Conservation (phyloP, 1,140 invertebrate genomes). For the Drosophila cardini region DNA sequence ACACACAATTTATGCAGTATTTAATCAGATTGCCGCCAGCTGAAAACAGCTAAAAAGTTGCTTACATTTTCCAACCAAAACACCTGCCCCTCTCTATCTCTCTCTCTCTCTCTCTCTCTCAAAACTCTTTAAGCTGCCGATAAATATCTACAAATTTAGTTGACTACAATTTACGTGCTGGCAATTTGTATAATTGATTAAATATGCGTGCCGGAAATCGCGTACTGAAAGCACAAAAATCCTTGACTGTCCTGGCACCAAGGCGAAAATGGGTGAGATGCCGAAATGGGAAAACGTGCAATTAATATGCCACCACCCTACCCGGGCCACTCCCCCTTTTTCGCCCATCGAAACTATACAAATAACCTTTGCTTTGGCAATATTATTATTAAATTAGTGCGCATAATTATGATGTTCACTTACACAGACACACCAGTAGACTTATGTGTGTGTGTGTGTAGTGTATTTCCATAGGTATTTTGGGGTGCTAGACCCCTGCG, state of each 20-base stretch:
- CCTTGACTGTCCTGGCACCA: background rate
- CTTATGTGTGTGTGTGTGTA: background rate
- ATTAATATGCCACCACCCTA: conserved; percentile 37
- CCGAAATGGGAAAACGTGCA: conserved; percentile 11
- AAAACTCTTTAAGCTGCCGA: conserved; percentile 6
- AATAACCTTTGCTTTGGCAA: conserved; percentile 37
- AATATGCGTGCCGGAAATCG: conserved; percentile 69
- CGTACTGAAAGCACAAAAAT: conserved; percentile 27
- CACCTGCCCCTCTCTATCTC: background rate
- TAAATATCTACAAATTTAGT: conserved; percentile 32
- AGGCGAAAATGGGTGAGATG: too few relatives aligned
- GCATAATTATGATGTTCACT: conserved; percentile 56
- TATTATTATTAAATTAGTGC: conserved; percentile 61
- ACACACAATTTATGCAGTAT: conserved; percentile 68
- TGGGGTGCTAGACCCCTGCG: conserved; percentile 30
- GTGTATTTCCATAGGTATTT: conserved; percentile 25
- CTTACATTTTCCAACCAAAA: background rate
- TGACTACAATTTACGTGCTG: conserved; percentile 40
- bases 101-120: background rate
- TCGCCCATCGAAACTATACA: conserved; percentile 35
- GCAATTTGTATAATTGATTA: conserved; percentile 82
- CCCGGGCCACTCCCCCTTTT: too few relatives aligned
- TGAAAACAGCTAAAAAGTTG: conserved; percentile 29
- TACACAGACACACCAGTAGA: background rate
- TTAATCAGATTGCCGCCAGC: conserved; percentile 72